Base-by-base conservation (phyloP, 2,888 invertebrate species). In the Dasypogon diadema region DNA sequence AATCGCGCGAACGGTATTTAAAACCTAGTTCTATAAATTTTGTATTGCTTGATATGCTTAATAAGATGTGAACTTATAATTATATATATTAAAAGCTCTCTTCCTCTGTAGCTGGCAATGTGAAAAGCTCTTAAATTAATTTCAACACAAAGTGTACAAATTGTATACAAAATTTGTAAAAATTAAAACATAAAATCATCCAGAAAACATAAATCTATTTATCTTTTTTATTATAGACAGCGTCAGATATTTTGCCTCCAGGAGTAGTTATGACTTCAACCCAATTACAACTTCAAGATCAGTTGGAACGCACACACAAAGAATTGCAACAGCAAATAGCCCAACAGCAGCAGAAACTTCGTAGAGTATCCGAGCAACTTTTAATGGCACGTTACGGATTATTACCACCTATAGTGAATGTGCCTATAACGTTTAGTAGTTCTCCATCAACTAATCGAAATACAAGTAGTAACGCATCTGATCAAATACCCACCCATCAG, bases 361-460 rank as follows among this genome's bases (percentile, higher is more conserved):
- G 93, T 54, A 89, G 92, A 79, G 93, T 96, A 0, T 95, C 95
- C n/a, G 95, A 96, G 82, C 95, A 96, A 82, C 87, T 96, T 73
- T 84, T 95, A 60, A 90, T 96, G 84, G 93, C 95, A 0, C 89
- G 93, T 81, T 92, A 94, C 79, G 94, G 94, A 4, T 88, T 95
- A 10, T 81, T 90, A 37, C 88, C 87, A 63, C 81, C 85, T 4
- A 80, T 84, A 51, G 80, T 85, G 78, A 65, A 65, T 26, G 65
- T 70, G 1, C 75, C 79, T n/a, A 65, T 77, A 5, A 16, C 75
- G 3, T 76, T 76, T 51, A 54, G 2, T 3, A 73, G 60, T 34
- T 55, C 77, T 24, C 24, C 73, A 54, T 37, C 73, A 76, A 55
- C 16, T 74, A 68, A 16, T 34, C 51, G 76, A 6, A 63, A 26